Conservation (phyloP, 2,797 vertebrate genomes). For the Enteromius fasciolatus region DNA sequence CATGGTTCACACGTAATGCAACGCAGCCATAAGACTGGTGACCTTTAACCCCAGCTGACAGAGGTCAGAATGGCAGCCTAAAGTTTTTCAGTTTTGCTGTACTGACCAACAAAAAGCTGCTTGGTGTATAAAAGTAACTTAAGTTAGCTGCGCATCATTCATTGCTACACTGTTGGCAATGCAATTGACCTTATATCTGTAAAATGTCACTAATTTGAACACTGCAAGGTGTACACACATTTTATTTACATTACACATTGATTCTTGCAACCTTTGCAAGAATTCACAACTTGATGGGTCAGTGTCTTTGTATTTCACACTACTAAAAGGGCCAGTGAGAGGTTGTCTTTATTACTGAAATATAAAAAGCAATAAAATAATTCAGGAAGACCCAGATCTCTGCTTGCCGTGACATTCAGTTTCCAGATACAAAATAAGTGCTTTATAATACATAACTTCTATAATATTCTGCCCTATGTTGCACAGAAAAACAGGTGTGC, state of each 20-base stretch:
- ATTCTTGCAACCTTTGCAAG: background rate
- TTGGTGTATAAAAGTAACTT: background rate
- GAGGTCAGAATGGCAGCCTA: slow-evolving; percentile 15
- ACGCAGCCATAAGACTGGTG: background rate
- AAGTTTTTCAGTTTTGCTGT: background rate
- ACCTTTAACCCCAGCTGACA: slow-evolving; percentile 10
- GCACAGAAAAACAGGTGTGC: background rate
- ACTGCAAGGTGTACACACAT: background rate
- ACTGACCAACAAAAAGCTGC: background rate
- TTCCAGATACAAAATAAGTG: background rate
- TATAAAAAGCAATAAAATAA: background rate
- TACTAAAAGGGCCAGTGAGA: background rate
- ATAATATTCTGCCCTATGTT: background rate
- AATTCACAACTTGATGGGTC: background rate
- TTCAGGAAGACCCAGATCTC: background rate
- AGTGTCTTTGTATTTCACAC: background rate
- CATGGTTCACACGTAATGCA: background rate
- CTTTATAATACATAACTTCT: too few species aligned
- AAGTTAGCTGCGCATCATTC: background rate
- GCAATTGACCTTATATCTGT: background rate
- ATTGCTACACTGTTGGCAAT: background rate
- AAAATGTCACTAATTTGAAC: background rate
- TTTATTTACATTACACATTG: background rate
- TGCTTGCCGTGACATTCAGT: background rate
- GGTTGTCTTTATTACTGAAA: background rate